These are phyloP conservation scores for Rallus limicola DNA, from an alignment of 2,113 vertebrate species.

Conservation along the genomic window DNA sequence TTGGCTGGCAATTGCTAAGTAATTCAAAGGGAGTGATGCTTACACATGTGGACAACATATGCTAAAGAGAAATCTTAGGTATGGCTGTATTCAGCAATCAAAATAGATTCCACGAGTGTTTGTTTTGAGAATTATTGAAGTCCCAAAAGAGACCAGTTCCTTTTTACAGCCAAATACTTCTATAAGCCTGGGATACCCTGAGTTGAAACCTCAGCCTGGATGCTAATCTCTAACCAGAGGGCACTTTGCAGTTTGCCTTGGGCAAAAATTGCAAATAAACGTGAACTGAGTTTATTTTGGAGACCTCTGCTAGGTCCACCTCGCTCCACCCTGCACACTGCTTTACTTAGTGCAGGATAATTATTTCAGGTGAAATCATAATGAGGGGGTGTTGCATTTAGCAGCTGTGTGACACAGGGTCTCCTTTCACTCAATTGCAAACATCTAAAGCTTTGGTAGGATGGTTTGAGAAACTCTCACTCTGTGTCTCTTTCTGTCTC, in stretches of 20 bases:
- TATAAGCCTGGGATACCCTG: background rate
- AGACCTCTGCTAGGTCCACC: background rate
- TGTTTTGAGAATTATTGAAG: background rate
- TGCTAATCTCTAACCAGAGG: background rate
- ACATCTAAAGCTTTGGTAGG: background rate
- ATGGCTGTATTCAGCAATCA: background rate
- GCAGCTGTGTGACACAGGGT: background rate
- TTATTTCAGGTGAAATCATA: background rate
- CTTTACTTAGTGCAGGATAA: background rate
- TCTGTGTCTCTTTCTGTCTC: background rate
- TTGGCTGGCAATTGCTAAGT: background rate
- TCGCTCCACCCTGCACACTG: background rate
- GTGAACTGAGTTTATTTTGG: background rate
- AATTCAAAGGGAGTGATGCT: background rate
- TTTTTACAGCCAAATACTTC: background rate
- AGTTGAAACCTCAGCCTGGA: background rate
- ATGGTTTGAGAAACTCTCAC: background rate
- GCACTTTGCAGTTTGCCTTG: background rate
- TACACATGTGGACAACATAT: background rate
- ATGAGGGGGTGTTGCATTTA: background rate
- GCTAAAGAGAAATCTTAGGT: background rate
- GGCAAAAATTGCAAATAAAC: background rate
- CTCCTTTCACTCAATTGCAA: background rate
- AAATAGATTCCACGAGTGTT: background rate
- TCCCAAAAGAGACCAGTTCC: background rate